Evolutionary conservation across 2,797 vertebrate species (phyloP).

Genomic region (Euphonia xanthogaster): DNA sequence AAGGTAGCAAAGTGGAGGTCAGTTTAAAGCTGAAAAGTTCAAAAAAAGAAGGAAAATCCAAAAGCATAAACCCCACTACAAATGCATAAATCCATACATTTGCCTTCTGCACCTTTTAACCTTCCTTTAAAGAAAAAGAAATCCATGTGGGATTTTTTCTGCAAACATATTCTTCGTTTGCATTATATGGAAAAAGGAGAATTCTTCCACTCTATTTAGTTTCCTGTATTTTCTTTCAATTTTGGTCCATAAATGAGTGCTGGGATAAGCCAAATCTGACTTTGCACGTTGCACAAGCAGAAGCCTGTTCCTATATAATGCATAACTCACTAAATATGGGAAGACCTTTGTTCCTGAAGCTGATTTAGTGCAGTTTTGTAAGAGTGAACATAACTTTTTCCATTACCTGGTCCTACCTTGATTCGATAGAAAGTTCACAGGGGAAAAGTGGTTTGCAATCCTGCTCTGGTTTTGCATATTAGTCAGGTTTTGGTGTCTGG

Average conservation of each 20-base stretch:
- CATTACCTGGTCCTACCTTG: conserved; percentile 23
- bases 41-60: not conserved
- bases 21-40: conserved; percentile 1
- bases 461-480: conserved; percentile 46
- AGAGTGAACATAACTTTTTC: conserved; percentile 24
- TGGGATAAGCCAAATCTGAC: not conserved
- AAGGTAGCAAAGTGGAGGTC: conserved; percentile 94
- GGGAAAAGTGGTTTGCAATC: conserved; percentile 53
- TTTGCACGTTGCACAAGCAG: not conserved
- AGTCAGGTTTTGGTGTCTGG: conserved; percentile 66
- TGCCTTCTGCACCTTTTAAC: not conserved
- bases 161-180: not conserved
- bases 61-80: not conserved
- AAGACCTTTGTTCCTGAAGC: conserved; percentile 12
- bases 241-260: not conserved
- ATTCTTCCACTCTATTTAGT: not conserved
- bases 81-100: not conserved
- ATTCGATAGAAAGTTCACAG: conserved; percentile 40
- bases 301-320: not conserved
- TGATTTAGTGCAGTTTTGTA: conserved; percentile 22
- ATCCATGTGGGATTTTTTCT: not conserved
- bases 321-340: not conserved
- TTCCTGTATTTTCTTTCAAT: not conserved
- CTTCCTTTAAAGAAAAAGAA: not conserved
- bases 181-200: not conserved